A percentile compares a stretch with the other conserved stretches of the same genome.
Evolutionary conservation across 1,140 invertebrate species (phyloP).

Genomic region (Orussus abietinus): DNA sequence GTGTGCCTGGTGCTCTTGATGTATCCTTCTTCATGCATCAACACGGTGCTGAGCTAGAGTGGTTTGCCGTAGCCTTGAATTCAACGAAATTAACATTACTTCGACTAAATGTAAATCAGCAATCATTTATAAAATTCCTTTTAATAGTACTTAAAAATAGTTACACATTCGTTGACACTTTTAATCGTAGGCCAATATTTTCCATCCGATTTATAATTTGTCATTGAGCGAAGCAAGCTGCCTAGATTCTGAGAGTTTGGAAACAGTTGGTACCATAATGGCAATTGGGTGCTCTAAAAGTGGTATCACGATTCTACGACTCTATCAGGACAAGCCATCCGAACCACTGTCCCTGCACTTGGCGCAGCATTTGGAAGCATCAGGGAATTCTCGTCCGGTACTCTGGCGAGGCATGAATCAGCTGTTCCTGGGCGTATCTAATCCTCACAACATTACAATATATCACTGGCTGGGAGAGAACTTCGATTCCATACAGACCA

Average conservation of each 20-base stretch:
- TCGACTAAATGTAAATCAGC: constrained; percentile 17
- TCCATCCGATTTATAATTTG: too few relatives aligned
- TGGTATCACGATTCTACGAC: too few relatives aligned
- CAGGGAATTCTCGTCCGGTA: constrained; percentile 4
- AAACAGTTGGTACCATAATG: too few relatives aligned
- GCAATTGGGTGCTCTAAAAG: too few relatives aligned
- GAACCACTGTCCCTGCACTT: too few relatives aligned
- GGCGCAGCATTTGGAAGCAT: constrained; percentile 20
- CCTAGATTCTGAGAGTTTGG: too few relatives aligned
- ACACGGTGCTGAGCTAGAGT: constrained; percentile 1
- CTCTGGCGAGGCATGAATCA: constrained; percentile 27
- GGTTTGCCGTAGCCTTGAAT: constrained; percentile 23
- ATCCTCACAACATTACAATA: constrained; percentile 22
- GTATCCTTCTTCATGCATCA: constrained; percentile 20
- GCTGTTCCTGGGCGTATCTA: constrained; percentile 21
- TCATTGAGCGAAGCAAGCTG: too few relatives aligned
- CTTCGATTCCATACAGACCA: constrained; percentile 51
- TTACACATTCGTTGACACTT: too few relatives aligned
- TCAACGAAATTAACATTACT: constrained; percentile 12
- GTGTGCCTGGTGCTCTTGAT: constrained; percentile 12
- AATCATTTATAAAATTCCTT: not conserved
- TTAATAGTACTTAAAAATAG: too few relatives aligned
- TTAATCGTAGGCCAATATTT: too few relatives aligned
- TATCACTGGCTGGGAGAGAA: constrained; percentile 53
- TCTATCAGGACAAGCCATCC: too few relatives aligned